Evolutionary conservation across 23 tunicate genomes (phyloP).

Genomic region (Styela plicata): DNA sequence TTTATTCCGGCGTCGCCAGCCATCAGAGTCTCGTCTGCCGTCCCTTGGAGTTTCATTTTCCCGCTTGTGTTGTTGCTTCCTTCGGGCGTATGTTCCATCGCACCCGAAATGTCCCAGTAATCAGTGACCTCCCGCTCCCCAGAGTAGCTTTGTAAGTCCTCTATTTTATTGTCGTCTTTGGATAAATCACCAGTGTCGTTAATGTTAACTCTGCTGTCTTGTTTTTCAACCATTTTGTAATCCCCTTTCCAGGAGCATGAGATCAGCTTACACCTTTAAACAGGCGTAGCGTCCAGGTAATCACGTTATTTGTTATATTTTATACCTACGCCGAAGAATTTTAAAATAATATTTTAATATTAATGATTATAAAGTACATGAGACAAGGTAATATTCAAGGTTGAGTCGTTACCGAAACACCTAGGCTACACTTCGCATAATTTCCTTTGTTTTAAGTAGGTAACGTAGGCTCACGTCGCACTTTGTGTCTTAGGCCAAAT

Average conservation of each 20-base stretch:
- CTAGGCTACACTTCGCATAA: too few species aligned
- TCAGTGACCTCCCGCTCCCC: slow-evolving; percentile 1
- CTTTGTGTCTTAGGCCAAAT: too few species aligned
- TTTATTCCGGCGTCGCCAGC: neutral
- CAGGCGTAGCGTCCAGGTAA: slow-evolving; percentile 35
- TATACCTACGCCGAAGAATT: too few species aligned
- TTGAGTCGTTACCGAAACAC: too few species aligned
- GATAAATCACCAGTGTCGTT: slow-evolving; percentile 30
- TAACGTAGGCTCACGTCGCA: too few species aligned
- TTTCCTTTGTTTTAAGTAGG: too few species aligned
- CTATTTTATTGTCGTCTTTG: slow-evolving; percentile 1
- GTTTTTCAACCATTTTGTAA: slow-evolving; percentile 28
- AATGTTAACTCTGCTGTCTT: slow-evolving; percentile 6
- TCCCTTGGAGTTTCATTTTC: neutral
- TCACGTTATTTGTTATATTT: too few species aligned
- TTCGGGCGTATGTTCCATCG: slow-evolving; percentile 11
- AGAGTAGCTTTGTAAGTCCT: neutral
- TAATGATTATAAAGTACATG: too few species aligned
- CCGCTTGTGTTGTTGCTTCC: neutral
- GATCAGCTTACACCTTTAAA: neutral
- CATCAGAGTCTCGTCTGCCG: neutral
- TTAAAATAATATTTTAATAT: too few species aligned
- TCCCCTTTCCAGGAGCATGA: slow-evolving; percentile 22
- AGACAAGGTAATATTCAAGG: too few species aligned
- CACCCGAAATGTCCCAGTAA: slow-evolving; percentile 39